These are phyloP conservation scores for Iselma pallidipennis DNA, from an alignment of 2,888 invertebrate genomes.

Conservation along the genomic window DNA sequence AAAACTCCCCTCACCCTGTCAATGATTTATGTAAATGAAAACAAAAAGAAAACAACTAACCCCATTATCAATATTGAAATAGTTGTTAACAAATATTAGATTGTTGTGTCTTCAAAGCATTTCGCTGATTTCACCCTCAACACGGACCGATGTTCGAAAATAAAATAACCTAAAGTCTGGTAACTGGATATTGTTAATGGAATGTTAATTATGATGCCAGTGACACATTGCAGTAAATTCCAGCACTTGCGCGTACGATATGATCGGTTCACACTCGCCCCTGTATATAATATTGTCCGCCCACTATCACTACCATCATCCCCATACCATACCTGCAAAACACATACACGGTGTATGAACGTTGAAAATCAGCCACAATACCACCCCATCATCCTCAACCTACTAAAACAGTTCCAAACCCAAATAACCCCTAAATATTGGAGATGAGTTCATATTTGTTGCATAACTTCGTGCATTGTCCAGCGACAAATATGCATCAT, in stretches of 20 bases:
- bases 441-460: slow-evolving; percentile 51
- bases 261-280: slow-evolving; percentile 41
- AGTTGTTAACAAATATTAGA: no score
- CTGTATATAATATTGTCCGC: background rate
- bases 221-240: slow-evolving; percentile 52
- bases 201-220: slow-evolving; percentile 55
- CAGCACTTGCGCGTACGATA: slow-evolving; percentile 46
- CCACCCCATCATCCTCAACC: slow-evolving; percentile 52
- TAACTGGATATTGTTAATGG: slow-evolving; percentile 41
- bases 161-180: slow-evolving; percentile 43
- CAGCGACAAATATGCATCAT: slow-evolving; percentile 49
- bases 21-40: no score
- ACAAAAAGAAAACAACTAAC: no score
- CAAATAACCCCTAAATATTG: slow-evolving; percentile 50
- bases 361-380: slow-evolving; percentile 54
- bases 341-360: no score
- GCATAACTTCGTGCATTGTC: slow-evolving; percentile 47
- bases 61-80: no score
- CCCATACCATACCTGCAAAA: no score
- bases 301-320: slow-evolving; percentile 41
- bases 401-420: slow-evolving; percentile 17
- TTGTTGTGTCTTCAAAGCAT: no score
- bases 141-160: background rate
- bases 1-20: no score
- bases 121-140: background rate